Evolutionary conservation across 2,113 vertebrate genomes (phyloP).

Genomic region (Talpa occidentalis): DNA sequence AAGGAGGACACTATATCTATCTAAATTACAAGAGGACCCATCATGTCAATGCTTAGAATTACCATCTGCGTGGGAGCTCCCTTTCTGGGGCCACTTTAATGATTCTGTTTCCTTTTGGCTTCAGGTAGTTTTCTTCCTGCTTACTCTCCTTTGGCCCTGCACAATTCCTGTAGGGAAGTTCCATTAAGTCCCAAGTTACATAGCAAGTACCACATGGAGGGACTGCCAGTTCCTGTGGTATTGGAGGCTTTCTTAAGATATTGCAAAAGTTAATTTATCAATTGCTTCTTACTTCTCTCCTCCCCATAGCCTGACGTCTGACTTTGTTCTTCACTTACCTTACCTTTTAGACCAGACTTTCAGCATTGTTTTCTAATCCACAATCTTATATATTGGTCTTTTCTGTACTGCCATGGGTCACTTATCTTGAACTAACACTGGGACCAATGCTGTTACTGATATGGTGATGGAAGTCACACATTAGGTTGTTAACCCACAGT

Average conservation of each 20-base stretch:
- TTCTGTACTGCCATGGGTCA: neutral
- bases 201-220: neutral
- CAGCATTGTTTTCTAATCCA: neutral
- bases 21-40: neutral
- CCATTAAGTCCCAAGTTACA: neutral
- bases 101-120: neutral
- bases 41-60: neutral
- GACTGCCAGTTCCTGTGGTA: neutral
- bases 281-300: neutral
- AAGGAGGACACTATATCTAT: neutral
- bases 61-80: neutral
- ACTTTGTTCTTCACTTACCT: neutral
- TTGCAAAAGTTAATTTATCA: neutral
- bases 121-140: neutral
- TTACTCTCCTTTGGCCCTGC: neutral
- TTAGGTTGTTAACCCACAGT: neutral
- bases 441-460: neutral
- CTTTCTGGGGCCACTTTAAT: neutral
- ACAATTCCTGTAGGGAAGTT: neutral
- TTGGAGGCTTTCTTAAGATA: neutral
- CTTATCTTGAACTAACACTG: neutral
- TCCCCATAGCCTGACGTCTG: neutral
- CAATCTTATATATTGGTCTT: neutral
- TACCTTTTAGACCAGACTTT: constrained; percentile 8
- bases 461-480: neutral